These are phyloP conservation scores for Lasioglossum morio DNA, from an alignment of 2,888 invertebrate species.

Conservation along the genomic window DNA sequence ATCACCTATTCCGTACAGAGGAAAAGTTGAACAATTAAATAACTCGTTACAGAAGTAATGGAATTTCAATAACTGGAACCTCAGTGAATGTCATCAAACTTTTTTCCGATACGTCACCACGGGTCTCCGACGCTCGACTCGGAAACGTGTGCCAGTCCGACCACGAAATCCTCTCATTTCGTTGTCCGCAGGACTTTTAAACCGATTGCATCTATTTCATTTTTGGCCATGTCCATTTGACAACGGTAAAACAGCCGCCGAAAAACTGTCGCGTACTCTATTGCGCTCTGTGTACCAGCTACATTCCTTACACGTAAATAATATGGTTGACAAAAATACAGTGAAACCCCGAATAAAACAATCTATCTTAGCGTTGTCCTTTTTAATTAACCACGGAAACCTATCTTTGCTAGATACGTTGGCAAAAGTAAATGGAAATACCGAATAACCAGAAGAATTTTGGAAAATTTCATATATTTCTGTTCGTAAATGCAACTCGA, in stretches of 20 bases:
- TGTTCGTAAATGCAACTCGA: no score
- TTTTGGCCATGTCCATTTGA: not conserved
- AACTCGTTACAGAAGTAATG: not conserved
- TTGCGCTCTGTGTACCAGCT: not conserved
- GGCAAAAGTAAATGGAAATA: not conserved
- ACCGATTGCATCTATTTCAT: not conserved
- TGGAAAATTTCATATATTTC: no score
- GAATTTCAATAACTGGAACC: not conserved
- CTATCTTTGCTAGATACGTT: not conserved
- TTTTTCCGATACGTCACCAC: conserved; percentile 10
- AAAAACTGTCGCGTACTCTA: conserved; percentile 1
- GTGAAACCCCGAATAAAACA: not conserved
- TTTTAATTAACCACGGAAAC: not conserved
- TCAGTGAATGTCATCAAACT: not conserved
- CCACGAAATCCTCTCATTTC: not conserved
- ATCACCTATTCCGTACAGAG: not conserved
- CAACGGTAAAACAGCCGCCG: not conserved
- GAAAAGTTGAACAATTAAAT: not conserved
- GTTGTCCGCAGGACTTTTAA: not conserved
- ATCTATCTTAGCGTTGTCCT: not conserved
- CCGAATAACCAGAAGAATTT: not conserved
- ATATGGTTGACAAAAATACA: not conserved
- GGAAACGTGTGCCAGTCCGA: not conserved
- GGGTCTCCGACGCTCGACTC: not conserved
- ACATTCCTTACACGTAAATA: not conserved